These are phyloP conservation scores for Halichondria panicea DNA, from an alignment of 37 sponge, comb jelly and placozoan genomes.

Conservation along the genomic window DNA sequence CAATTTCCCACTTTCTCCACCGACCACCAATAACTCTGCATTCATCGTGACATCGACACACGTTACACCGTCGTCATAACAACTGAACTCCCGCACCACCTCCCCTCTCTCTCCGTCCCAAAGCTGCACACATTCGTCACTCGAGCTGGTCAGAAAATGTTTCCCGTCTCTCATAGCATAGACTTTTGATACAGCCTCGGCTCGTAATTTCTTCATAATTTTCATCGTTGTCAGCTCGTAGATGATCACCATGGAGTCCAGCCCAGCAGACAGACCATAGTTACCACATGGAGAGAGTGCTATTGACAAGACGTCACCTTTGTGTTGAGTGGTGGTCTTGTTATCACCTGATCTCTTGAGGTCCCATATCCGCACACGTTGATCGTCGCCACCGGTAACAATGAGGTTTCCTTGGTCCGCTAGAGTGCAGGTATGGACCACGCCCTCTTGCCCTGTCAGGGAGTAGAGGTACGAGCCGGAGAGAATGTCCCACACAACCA, in stretches of 20 bases:
- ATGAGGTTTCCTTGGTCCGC: constrained; percentile 42
- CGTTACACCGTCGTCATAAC: constrained; percentile 34
- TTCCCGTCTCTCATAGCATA: constrained; percentile 15
- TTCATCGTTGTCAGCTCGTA: constrained; percentile 14
- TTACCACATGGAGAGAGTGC: constrained; percentile 47
- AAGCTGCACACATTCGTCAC: constrained; percentile 15
- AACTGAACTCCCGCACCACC: background rate
- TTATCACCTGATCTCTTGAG: constrained; percentile 22
- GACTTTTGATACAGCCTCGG: constrained; percentile 7
- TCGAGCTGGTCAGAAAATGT: constrained; percentile 21
- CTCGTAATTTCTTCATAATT: constrained; percentile 10
- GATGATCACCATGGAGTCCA: constrained; percentile 13
- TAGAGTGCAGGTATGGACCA: background rate
- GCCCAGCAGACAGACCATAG: constrained; percentile 34
- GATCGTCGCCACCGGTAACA: constrained; percentile 37
- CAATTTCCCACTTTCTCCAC: constrained; percentile 38
- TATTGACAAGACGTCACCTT: constrained; percentile 8
- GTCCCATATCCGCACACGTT: constrained; percentile 60
- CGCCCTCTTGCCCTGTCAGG: constrained; percentile 18
- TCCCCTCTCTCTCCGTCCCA: constrained; percentile 50
- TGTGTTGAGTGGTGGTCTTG: constrained; percentile 10
- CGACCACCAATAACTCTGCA: constrained; percentile 47
- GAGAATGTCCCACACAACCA: constrained; percentile 37
- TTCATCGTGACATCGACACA: constrained; percentile 45
- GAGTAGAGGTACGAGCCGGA: constrained; percentile 18